Conservation (phyloP, 2,888 invertebrate genomes). For the Venusia cambrica region DNA sequence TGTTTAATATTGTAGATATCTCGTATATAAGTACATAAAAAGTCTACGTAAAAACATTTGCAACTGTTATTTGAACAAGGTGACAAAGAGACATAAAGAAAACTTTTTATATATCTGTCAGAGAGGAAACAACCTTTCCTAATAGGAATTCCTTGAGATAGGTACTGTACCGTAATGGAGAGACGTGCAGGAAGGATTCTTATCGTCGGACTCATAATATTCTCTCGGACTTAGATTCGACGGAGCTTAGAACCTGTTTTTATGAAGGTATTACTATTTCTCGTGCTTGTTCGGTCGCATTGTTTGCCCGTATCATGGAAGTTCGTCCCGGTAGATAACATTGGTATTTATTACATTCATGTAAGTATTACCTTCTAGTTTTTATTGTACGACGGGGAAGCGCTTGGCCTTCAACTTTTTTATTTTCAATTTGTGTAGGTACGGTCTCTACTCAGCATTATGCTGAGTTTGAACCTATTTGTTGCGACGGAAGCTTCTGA, state of each 20-base stretch:
- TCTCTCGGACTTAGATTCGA: constrained; percentile 57
- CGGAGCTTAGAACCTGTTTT: constrained; percentile 54
- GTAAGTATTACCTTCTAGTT: too few relatives aligned
- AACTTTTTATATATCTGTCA: constrained; percentile 69
- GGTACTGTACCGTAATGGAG: constrained; percentile 74
- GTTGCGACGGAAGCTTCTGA: too few relatives aligned
- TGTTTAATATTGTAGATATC: too few relatives aligned
- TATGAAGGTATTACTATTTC: constrained; percentile 44
- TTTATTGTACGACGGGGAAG: too few relatives aligned
- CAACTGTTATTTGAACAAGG: too few relatives aligned
- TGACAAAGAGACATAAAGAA: constrained; percentile 51
- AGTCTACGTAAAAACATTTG: too few relatives aligned
- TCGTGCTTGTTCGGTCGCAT: constrained; percentile 32
- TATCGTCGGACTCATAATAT: constrained; percentile 69
- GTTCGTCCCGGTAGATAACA: constrained; percentile 8
- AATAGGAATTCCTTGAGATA: constrained; percentile 74
- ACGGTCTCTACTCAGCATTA: too few relatives aligned
- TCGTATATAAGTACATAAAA: too few relatives aligned
- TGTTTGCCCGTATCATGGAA: constrained; percentile 32
- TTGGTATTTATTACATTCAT: constrained; percentile 2
- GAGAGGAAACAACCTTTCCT: constrained; percentile 67
- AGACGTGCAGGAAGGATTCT: constrained; percentile 65
- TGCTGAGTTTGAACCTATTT: too few relatives aligned
- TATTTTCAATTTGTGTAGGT: too few relatives aligned
- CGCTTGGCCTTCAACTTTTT: too few relatives aligned